These are phyloP conservation scores for Xiphorhynchus elegans DNA, from an alignment of 2,113 vertebrate species.

Conservation along the genomic window DNA sequence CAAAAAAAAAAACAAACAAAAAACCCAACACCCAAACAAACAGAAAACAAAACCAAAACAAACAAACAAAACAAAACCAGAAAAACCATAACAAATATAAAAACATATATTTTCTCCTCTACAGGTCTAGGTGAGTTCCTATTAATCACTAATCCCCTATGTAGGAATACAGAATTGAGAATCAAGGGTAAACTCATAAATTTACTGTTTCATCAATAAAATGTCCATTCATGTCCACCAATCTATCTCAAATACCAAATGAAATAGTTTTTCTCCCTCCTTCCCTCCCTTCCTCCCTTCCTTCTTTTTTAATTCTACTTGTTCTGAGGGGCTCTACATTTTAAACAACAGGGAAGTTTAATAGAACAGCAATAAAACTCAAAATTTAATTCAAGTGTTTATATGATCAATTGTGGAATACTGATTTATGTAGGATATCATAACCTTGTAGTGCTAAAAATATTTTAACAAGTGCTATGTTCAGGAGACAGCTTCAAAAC, in stretches of 20 bases:
- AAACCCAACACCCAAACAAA: neutral
- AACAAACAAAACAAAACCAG: too few relatives aligned
- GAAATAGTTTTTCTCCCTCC: neutral
- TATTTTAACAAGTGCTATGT: fast-evolving
- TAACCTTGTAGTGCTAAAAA: neutral
- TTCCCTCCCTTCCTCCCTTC: too few relatives aligned
- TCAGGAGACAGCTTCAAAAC: neutral
- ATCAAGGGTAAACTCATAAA: neutral
- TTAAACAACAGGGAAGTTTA: neutral
- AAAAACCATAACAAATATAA: too few relatives aligned
- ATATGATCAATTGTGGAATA: neutral
- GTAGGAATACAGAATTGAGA: neutral
- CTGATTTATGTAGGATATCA: neutral
- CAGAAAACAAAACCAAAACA: neutral
- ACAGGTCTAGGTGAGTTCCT: neutral
- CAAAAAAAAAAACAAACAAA: neutral
- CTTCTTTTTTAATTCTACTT: neutral
- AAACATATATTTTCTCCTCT: neutral
- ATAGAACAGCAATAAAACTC: neutral
- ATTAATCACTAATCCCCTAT: neutral
- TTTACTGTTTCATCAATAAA: neutral
- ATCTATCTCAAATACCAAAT: neutral
- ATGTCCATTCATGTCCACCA: neutral
- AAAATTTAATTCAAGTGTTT: neutral
- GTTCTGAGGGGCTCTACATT: neutral